phyloP scores from a whole-genome alignment of 2,888 invertebrate genomes.

The Oligia strigilis region DNA sequence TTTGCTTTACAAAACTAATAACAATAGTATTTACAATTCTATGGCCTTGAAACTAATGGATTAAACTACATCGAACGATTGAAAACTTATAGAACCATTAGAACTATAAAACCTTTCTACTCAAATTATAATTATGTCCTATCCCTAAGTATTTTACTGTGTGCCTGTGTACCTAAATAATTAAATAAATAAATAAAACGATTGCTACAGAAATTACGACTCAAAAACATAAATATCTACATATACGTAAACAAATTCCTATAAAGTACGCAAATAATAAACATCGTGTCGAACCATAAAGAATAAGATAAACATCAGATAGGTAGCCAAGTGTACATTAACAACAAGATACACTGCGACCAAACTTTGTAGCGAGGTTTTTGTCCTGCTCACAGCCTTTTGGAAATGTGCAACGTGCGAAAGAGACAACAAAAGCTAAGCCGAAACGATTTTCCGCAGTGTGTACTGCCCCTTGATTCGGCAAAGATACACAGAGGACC shows the following conservation, averaged over 20 bases:
- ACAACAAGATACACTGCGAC: constrained; percentile 28
- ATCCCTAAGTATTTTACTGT: not conserved
- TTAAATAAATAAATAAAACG: not conserved
- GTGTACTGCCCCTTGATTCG: constrained; percentile 5
- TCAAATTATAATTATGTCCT: not conserved
- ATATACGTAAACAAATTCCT: not conserved
- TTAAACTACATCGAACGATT: constrained; percentile 2
- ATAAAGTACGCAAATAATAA: not conserved
- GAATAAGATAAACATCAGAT: constrained; percentile 33
- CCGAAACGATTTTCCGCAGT: constrained; percentile 19
- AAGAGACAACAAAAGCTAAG: constrained; percentile 24
- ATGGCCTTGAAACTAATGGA: constrained; percentile 6
- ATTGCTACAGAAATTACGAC: not conserved
- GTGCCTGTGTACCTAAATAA: not conserved
- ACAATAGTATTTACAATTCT: not conserved
- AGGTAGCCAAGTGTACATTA: not conserved
- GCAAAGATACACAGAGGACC: constrained; percentile 12
- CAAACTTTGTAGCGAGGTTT: not conserved
- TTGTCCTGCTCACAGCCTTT: constrained; percentile 24
- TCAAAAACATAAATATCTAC: not conserved
- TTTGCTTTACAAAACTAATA: not conserved
- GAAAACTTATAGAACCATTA: constrained; percentile 8
- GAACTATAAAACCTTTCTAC: not conserved
- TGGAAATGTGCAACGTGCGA: constrained; percentile 14
- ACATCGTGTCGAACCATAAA: not conserved